These are phyloP conservation scores for rat (Rattus norvegicus) DNA, from an alignment of 2,113 vertebrate species.

Conservation along the genomic window DNA sequence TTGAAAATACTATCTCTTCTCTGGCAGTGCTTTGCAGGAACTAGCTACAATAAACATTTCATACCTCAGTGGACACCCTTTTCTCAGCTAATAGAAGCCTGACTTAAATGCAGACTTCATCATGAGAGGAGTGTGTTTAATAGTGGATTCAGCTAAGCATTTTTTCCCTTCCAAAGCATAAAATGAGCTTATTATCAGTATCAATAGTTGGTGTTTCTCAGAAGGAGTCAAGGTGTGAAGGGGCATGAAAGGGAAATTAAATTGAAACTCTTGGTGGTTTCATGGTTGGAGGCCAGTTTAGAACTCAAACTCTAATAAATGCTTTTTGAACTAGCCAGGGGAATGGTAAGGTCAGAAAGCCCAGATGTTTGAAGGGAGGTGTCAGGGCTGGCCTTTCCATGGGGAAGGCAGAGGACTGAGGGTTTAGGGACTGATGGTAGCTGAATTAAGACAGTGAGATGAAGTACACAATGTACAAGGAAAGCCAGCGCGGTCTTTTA, in stretches of 20 bases:
- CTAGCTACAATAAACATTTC: constrained; percentile 76
- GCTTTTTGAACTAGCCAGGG: constrained; percentile 59
- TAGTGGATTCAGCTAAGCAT: constrained; percentile 70
- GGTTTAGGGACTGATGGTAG: background rate
- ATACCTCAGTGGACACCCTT: constrained; percentile 75
- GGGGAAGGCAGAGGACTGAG: background rate
- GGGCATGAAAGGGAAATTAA: constrained; percentile 77
- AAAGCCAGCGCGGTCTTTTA: background rate
- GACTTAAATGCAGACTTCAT: constrained; percentile 74
- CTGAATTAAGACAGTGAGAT: background rate
- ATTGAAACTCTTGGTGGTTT: constrained; percentile 74
- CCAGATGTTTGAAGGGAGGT: constrained; percentile 17
- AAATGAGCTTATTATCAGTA: constrained; percentile 74
- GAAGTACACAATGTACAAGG: background rate
- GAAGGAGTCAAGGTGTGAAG: constrained; percentile 63
- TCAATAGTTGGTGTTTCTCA: constrained; percentile 64
- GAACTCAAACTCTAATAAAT: constrained; percentile 65
- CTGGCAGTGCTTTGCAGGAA: constrained; percentile 76
- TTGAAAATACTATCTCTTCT: constrained; percentile 80
- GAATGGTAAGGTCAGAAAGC: constrained; percentile 56
- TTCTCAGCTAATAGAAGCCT: constrained; percentile 71
- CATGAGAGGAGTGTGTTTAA: constrained; percentile 68
- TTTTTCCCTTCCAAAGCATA: constrained; percentile 67
- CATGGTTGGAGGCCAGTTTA: constrained; percentile 67
- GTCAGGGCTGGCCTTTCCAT: background rate